phyloP scores from a whole-genome alignment of 2,113 vertebrate species.

The Butorides virescens region DNA sequence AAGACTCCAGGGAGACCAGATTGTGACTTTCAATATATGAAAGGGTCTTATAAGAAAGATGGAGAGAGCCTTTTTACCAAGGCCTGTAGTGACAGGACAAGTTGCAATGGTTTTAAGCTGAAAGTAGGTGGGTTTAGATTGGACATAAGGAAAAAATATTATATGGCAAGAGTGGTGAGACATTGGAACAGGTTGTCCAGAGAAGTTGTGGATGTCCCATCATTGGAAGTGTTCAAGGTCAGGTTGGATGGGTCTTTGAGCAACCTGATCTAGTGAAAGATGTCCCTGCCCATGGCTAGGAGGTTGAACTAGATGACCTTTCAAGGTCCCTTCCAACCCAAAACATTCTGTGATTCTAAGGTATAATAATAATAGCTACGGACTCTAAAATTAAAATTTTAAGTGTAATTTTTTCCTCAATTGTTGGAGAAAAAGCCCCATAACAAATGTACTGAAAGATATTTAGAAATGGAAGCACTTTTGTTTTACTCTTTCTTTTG shows the following conservation, averaged over 20 bases:
- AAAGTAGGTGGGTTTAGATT: neutral
- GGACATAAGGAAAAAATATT: neutral
- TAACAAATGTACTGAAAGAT: neutral
- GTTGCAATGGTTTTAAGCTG: neutral
- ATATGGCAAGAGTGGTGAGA: neutral
- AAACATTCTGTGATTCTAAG: neutral
- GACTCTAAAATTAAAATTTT: neutral
- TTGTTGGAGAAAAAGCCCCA: neutral
- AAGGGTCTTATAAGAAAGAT: neutral
- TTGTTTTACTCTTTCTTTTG: neutral
- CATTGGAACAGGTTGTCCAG: neutral
- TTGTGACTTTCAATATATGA: neutral
- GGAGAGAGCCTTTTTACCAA: neutral
- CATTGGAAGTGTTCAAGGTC: neutral
- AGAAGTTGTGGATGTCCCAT: neutral
- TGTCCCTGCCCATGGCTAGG: neutral
- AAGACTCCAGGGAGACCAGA: neutral
- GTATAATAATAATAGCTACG: neutral
- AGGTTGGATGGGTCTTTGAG: neutral
- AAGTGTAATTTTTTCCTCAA: neutral
- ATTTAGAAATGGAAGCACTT: neutral
- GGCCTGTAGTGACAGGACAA: neutral
- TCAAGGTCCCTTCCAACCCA: neutral
- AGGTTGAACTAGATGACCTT: neutral
- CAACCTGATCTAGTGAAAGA: neutral